Percentiles rank a stretch among this genome's conserved stretches.
Evolutionary conservation across 37 sponge, comb jelly and placozoan genomes (phyloP).

Genomic region (Cliona cf. orientalis): DNA sequence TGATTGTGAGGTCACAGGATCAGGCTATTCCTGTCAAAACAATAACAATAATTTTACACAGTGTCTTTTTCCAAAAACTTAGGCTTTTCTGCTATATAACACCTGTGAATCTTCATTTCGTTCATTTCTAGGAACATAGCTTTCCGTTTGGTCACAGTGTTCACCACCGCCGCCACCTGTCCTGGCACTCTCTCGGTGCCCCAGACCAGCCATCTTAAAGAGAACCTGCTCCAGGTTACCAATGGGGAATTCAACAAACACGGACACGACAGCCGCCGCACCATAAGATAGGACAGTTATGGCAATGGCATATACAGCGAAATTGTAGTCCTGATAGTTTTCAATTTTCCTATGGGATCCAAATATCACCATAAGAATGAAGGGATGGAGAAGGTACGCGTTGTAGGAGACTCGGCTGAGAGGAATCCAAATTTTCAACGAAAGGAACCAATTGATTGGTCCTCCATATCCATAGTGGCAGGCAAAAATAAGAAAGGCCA

Average conservation of each 20-base stretch:
- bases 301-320: conserved; percentile 56
- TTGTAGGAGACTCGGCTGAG: conserved; percentile 85
- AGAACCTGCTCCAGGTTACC: conserved; percentile 60
- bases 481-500: conserved; percentile 68
- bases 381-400: conserved; percentile 88
- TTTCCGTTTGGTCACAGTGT: too few relatives aligned
- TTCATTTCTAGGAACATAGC: too few relatives aligned
- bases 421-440: conserved; percentile 88
- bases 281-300: conserved; percentile 67
- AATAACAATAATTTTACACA: too few relatives aligned
- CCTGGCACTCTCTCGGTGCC: conserved; percentile 22
- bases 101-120: too few relatives aligned
- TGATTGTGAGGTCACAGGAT: too few relatives aligned
- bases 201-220: conserved; percentile 56
- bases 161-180: too few relatives aligned
- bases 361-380: conserved; percentile 61
- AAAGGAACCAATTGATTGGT: conserved; percentile 68
- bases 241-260: conserved; percentile 84
- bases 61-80: too few relatives aligned
- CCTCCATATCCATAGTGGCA: conserved; percentile 90
- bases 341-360: conserved; percentile 18
- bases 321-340: conserved; percentile 34
- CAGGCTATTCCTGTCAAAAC: too few relatives aligned
- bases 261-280: conserved; percentile 61
- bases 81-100: too few relatives aligned